These are phyloP conservation scores for Sclerodermus sp. DNA, from an alignment of 2,888 invertebrate genomes.

Conservation along the genomic window DNA sequence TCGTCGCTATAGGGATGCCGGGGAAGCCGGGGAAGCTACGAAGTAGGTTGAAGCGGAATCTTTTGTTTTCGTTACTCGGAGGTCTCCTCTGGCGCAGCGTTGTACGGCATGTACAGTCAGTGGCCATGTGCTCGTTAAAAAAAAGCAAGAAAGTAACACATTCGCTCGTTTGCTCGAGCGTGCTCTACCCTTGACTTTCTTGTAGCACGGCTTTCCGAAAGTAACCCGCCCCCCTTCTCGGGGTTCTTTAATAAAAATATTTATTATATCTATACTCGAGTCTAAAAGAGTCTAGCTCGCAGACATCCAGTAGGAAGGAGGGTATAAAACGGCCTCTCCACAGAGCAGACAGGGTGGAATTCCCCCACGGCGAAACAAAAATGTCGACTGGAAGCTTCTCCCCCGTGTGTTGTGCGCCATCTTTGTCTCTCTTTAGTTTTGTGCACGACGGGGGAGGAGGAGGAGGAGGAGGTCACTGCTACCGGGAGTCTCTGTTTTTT, in stretches of 20 bases:
- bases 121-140: constrained; percentile 15
- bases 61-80: constrained; percentile 21
- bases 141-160: background rate
- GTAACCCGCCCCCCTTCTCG: constrained; percentile 13
- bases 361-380: constrained; percentile 19
- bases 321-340: too few species aligned
- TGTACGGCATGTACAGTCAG: background rate
- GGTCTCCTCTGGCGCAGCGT: background rate
- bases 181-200: too few species aligned
- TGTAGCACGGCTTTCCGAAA: constrained; percentile 11
- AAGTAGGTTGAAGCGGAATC: constrained; percentile 4
- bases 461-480: too few species aligned
- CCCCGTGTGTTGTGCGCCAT: constrained; percentile 4
- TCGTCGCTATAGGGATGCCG: constrained; percentile 7
- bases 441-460: too few species aligned
- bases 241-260: constrained; percentile 23
- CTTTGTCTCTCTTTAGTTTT: constrained; percentile 2
- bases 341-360: constrained; percentile 3
- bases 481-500: too few species aligned
- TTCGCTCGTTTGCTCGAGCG: too few species aligned
- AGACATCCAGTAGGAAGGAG: too few species aligned
- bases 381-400: constrained; percentile 10
- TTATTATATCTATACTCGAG: constrained; percentile 16
- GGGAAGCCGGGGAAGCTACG: constrained; percentile 19
- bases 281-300: too few species aligned